Percentiles rank a stretch among this genome's conserved stretches.
Evolutionary conservation across 2,888 invertebrate species (phyloP).

Genomic region (Holacanthella duospinosa): DNA sequence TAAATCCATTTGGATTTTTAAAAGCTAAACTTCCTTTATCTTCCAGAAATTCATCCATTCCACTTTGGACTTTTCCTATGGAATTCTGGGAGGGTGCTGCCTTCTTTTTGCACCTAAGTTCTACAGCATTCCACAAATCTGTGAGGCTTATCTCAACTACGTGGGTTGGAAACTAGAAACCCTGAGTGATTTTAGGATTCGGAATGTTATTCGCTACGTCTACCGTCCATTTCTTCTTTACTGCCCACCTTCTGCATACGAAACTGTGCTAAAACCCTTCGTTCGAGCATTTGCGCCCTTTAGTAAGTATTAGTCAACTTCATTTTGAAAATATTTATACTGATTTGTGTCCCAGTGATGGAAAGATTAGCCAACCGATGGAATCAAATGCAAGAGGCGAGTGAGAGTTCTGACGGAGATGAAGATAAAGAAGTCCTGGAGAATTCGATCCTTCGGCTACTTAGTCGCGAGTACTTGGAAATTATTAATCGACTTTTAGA

Average conservation of each 20-base stretch:
- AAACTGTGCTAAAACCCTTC: constrained; percentile 25
- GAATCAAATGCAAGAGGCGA: constrained; percentile 24
- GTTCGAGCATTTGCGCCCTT: constrained; percentile 31
- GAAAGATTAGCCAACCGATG: constrained; percentile 27
- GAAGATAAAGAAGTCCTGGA: constrained; percentile 32
- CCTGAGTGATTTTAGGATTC: constrained; percentile 29
- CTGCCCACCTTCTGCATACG: constrained; percentile 23
- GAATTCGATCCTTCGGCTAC: constrained; percentile 25
- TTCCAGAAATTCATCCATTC: constrained; percentile 26
- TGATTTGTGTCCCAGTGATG: constrained; percentile 18
- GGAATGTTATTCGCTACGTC: constrained; percentile 23
- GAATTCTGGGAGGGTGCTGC: constrained; percentile 29
- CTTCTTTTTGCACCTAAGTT: constrained; percentile 22
- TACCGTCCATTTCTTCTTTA: constrained; percentile 28
- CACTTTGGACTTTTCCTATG: constrained; percentile 23
- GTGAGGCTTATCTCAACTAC: constrained; percentile 30
- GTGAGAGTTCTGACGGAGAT: constrained; percentile 17
- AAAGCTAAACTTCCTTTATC: background rate
- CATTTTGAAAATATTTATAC: background rate
- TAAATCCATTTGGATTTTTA: background rate
- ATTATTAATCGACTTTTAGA: constrained; percentile 28
- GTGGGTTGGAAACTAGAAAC: constrained; percentile 27
- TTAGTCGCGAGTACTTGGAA: constrained; percentile 34
- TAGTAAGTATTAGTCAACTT: constrained; percentile 25
- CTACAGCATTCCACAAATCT: constrained; percentile 30